Conservation (phyloP, 2,797 vertebrate species). For the Urosaurus nigricauda region DNA sequence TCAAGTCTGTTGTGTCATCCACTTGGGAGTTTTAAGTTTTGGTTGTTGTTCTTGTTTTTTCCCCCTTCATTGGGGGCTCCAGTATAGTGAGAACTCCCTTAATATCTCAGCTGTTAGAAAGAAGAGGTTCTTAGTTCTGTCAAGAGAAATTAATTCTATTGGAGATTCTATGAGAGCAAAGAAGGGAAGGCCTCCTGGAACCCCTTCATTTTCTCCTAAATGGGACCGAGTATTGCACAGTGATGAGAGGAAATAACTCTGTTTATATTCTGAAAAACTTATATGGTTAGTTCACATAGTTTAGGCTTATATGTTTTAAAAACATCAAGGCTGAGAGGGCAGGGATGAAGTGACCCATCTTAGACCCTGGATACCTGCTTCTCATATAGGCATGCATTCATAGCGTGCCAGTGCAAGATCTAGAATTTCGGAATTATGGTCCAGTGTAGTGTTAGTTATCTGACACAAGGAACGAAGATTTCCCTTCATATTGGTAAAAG, state of each 20-base stretch:
- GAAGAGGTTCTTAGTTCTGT: not conserved
- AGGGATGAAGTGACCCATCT: not conserved
- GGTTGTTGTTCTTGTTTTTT: not conserved
- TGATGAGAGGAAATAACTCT: not conserved
- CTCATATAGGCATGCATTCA: not conserved
- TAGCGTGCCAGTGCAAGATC: not conserved
- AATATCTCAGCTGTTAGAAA: not conserved
- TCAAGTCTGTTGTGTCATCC: not conserved
- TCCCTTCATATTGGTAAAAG: not conserved
- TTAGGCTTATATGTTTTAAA: not conserved
- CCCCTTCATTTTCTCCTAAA: not conserved
- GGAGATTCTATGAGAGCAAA: not conserved
- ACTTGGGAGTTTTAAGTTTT: not conserved
- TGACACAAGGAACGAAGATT: not conserved
- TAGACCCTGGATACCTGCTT: not conserved
- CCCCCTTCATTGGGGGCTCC: not conserved
- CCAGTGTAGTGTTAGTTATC: not conserved
- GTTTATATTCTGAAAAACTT: not conserved
- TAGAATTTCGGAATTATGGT: constrained; percentile 5
- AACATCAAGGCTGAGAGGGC: not conserved
- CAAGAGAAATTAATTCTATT: not conserved
- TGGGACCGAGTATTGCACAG: not conserved
- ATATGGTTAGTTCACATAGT: not conserved
- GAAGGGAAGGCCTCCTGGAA: not conserved
- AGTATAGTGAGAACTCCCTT: not conserved